A percentile compares a stretch with the other conserved stretches of the same genome.
Conservation (phyloP, 2,797 vertebrate genomes). For the Lutjanus argentimaculatus region DNA sequence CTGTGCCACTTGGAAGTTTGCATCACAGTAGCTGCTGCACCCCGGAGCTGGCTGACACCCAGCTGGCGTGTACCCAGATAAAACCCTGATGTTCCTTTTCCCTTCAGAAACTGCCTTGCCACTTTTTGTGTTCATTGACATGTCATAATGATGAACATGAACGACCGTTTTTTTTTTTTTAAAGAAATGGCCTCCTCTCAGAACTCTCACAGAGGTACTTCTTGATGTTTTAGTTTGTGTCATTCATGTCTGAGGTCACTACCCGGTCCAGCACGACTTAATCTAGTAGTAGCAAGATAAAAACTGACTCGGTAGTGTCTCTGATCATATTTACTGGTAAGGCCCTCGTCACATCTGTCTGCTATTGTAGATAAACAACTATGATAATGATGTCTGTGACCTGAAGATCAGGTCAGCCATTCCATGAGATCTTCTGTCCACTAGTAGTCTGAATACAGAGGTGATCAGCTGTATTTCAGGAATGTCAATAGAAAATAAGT, state of each 20-base stretch:
- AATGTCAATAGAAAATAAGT: constrained; percentile 68
- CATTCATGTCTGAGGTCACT: constrained; percentile 62
- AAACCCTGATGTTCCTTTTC: constrained; percentile 45
- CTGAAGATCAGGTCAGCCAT: constrained; percentile 59
- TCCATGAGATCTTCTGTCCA: constrained; percentile 65
- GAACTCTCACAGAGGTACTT: constrained; percentile 41
- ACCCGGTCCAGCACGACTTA: constrained; percentile 68
- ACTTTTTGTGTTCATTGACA: constrained; percentile 55
- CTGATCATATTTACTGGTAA: constrained; percentile 55
- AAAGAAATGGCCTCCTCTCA: constrained; percentile 30
- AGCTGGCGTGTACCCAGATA: constrained; percentile 16
- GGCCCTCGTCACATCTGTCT: constrained; percentile 62
- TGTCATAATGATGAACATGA: constrained; percentile 47
- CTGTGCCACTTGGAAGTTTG: constrained; percentile 42
- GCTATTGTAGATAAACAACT: constrained; percentile 68
- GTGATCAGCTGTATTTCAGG: constrained; percentile 69
- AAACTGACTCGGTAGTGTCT: constrained; percentile 65
- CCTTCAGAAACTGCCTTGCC: constrained; percentile 70
- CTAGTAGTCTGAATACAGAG: constrained; percentile 66
- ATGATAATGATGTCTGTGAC: constrained; percentile 68
- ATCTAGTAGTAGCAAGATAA: constrained; percentile 70
- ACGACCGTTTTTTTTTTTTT: constrained; percentile 16
- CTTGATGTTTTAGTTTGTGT: constrained; percentile 56
- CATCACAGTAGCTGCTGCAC: constrained; percentile 41
- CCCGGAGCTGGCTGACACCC: constrained; percentile 1